Base-by-base conservation (phyloP, 2,888 invertebrate genomes). In the Drosophila aldrichi region DNA sequence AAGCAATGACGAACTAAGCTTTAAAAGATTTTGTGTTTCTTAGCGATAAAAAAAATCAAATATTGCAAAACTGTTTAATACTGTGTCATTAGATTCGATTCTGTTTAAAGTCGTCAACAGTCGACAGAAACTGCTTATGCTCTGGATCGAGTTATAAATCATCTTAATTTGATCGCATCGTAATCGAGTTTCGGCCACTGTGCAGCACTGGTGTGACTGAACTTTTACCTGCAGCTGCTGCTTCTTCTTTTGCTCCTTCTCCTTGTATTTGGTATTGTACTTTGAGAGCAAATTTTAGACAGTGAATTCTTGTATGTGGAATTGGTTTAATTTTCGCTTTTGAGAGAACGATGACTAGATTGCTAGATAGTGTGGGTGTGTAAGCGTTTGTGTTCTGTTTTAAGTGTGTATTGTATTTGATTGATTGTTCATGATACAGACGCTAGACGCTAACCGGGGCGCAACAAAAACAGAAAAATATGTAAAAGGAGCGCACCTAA, bases 211-310 rank as follows among this genome's bases (percentile, higher is more conserved):
- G 14, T 63, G 68, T 61, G 76, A 58, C 88, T 87, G 70, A 74
- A 70, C 81, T 88, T 74, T 84, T 84, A 84, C 84, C 84, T 84
- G 84, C 71, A 59, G 32, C 79, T 57, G 59, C 52, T 65, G 74
- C 51, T 60, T 55, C 74, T 55, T 55, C 70, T 56, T 55, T 70
- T 66, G 62, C 57, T 75, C 74, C 79, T 69, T 74, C 79, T 71
- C 68, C 63, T 69, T 57, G 79, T 44, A 68, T 70, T 79, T 64
- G 65, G 78, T 66, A 60, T 74, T 86, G 74, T 84, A 70, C 70
- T 68, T 71, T 70, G 62, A 72, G 82, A 86, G 87, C 84, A 81
- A 83, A 75, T 81, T 81, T 86, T 77, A 79, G 74, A 81, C 74
- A 67, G 86, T 83, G 84, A 78, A 29, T 69, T 72, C 60, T 72